Base-by-base conservation (phyloP, 2,113 vertebrate species). In the Oreochromis tanganicae region DNA sequence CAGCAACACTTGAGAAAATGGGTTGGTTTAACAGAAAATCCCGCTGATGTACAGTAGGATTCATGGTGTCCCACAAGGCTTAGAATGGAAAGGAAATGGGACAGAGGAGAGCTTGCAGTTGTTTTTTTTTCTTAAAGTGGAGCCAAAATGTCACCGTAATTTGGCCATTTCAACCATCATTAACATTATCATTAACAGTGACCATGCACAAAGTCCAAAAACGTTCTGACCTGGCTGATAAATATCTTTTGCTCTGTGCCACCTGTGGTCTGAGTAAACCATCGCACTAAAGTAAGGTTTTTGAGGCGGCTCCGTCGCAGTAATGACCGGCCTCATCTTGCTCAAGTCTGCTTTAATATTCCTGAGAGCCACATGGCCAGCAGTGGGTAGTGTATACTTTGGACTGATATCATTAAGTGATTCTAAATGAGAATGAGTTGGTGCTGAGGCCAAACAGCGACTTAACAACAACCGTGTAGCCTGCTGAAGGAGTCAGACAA, bases 401-500 rank as follows among this genome's bases (percentile, higher is more conserved):
- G 73, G 34, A 78, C 52, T 90, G 86, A 93, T 88, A 66, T 87
- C 68, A 94, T 89, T 75, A 91, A 91, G 87, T 84, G 81, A 41
- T n/a, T 84, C 78, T 27, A 85, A 88, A 90, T 61, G 21, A 79
- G 46, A 82, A 75, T 81, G 83, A 85, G 79, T 91, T 55, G 14
- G 78, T 73, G 43, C 83, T 89, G 32, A 78, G 8, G 82, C 36
- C 81, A 84, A 71, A 75, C 68, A 19, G 85, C 41, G 6, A 41
- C 82, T 55, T 59, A 29, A 83, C 48, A 81, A 43, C 75, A 82
- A 90, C 79, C 78, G 55, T 87, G 68, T 19, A 48, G 21, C 21
- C 32, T 50, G 32, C 34, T 80, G 19, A 50, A 86, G 24, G 29
- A 24, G 66, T 4, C 5, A 71, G 66, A 24, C n/a, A 71, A 73